Evolutionary conservation across 2,113 vertebrate genomes (phyloP).

Genomic region (Corythoichthys intestinalis): DNA sequence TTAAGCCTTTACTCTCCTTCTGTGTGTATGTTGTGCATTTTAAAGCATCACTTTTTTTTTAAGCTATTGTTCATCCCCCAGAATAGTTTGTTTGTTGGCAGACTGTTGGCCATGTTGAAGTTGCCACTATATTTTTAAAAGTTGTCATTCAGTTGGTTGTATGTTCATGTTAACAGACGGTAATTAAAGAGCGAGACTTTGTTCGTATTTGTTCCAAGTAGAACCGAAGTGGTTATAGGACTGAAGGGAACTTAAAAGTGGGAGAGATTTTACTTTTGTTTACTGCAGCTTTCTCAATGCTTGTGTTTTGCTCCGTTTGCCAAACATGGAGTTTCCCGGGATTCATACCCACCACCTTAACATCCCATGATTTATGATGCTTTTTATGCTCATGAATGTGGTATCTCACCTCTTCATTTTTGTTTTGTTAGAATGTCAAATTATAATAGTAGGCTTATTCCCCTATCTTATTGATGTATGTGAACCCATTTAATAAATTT

Average conservation of each 20-base stretch:
- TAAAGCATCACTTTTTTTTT: conserved; percentile 60
- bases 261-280: conserved; percentile 66
- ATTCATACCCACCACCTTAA: background rate
- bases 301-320: conserved; percentile 68
- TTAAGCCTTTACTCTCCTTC: conserved; percentile 57
- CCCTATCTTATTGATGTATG: conserved; percentile 62
- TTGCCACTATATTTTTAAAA: conserved; percentile 67
- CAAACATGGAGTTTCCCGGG: conserved; percentile 60
- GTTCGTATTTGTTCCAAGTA: conserved; percentile 61
- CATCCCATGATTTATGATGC: conserved; percentile 39
- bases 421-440: conserved; percentile 44
- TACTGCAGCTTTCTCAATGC: conserved; percentile 52
- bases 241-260: conserved; percentile 69
- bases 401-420: conserved; percentile 37
- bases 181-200: conserved; percentile 51
- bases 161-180: conserved; percentile 55
- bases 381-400: conserved; percentile 65
- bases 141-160: conserved; percentile 57
- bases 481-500: conserved; percentile 68
- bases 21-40: conserved; percentile 68
- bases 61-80: conserved; percentile 59
- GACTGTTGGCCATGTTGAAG: conserved; percentile 52
- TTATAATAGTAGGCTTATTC: conserved; percentile 58
- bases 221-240: conserved; percentile 61
- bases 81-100: conserved; percentile 63